Base-by-base conservation (phyloP, 2,797 vertebrate genomes). In the Hybognathus amarus region DNA sequence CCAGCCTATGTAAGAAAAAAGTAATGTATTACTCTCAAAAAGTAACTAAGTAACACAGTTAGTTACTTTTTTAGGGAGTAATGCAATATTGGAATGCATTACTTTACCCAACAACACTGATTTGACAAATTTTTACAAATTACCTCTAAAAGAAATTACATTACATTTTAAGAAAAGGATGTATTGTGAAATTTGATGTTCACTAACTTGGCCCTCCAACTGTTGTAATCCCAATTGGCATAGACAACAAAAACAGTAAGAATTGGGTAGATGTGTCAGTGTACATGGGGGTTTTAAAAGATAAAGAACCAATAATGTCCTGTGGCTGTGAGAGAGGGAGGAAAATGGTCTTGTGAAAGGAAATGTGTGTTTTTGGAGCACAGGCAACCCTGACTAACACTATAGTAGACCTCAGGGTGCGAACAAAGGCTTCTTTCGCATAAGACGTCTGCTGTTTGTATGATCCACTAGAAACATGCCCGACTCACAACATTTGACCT, bases 401-500 rank as follows among this genome's bases (percentile, higher is more conserved):
- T 11, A 24, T 1, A 27, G 8, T 24, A 40, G 15, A n/a, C 54
- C 20, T 27, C 50, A 9, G 11, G 1, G 11, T 54, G 11, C 9
- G 18, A 15, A 69, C 40, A 69, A 69, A 42, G 38, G 20, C n/a
- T 54, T 20, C 0, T 38, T 75, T 38, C 12, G 5, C 27, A 56
- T 15, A 33, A 22, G 22, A 18, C 5, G 0, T 30, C 9, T 77
- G 9, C 27, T 24, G 40, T 42, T 47, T 27, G 42, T 61, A 70
- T 61, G 38, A 42, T 59, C 40, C 18, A 22, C 2, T 2, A 66
- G 63, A 54, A 50, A 27, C n/a, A 38, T 59, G 24, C 66, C 36
- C 10, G 8, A 15, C 20, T 82, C 42, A 36, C 20, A 77, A 77
- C 38, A 77, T 76, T n/a, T 77, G 64, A 83, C 52, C 38, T 20